Evolutionary conservation across 2,888 invertebrate genomes (phyloP).

Genomic region (Melinopterus prodromus): DNA sequence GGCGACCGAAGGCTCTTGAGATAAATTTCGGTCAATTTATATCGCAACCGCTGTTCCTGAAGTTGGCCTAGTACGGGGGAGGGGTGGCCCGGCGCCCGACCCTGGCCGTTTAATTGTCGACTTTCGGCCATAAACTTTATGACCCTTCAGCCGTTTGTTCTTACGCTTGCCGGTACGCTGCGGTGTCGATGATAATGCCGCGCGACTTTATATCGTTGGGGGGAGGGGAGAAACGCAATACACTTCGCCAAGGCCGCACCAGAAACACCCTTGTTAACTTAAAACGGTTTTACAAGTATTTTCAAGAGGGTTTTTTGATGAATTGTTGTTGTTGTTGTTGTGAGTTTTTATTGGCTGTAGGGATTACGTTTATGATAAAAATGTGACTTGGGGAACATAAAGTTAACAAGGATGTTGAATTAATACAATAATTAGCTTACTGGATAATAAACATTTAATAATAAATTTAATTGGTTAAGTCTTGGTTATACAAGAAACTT

Average conservation of each 20-base stretch:
- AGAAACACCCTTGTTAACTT: not conserved
- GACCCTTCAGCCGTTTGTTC: conserved; percentile 39
- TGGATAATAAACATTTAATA: too few relatives aligned
- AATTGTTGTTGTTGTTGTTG: not conserved
- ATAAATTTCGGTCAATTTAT: conserved; percentile 47
- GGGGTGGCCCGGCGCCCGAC: conserved; percentile 18
- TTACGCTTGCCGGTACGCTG: conserved; percentile 24
- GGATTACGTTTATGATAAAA: not conserved
- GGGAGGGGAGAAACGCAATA: not conserved
- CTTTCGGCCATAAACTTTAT: conserved; percentile 42
- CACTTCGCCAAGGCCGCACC: not conserved
- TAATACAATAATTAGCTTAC: too few relatives aligned
- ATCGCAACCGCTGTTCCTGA: conserved; percentile 47
- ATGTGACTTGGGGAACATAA: not conserved
- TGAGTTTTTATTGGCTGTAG: not conserved
- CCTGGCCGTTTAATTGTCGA: conserved; percentile 46
- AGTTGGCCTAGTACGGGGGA: conserved; percentile 28
- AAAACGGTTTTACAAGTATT: not conserved
- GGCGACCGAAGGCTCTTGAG: conserved; percentile 30
- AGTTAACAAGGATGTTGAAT: not conserved
- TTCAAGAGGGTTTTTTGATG: not conserved
- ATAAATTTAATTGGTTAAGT: too few relatives aligned
- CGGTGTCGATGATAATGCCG: conserved; percentile 13
- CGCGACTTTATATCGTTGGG: not conserved
- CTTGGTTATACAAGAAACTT: too few relatives aligned